phyloP scores from a whole-genome alignment of 2,113 vertebrate species.

The Grallaria varia region DNA sequence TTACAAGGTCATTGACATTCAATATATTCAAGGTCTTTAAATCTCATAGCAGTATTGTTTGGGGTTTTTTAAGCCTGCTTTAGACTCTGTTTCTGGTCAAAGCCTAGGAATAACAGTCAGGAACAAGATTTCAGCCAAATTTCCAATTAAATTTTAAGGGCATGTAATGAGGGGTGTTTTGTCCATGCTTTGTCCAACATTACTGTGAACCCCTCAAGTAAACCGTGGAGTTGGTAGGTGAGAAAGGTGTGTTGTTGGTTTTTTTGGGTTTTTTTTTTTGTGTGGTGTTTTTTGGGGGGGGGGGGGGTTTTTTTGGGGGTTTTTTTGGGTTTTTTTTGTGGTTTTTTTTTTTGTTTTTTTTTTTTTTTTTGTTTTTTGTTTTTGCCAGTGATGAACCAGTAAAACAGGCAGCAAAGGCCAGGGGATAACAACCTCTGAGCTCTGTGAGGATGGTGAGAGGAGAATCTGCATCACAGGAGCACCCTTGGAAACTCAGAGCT shows the following conservation, averaged over 20 bases:
- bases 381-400: not conserved
- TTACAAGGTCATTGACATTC: not conserved
- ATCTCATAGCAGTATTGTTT: not conserved
- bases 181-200: not conserved
- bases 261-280: not conserved
- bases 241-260: not conserved
- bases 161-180: not conserved
- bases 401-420: not conserved
- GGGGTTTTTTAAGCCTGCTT: not conserved
- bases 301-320: not conserved
- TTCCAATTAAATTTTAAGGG: not conserved
- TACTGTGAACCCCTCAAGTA: not conserved
- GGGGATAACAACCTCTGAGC: rapidly evolving
- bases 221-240: not conserved
- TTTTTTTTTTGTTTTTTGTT: too few relatives aligned
- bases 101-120: not conserved
- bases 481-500: not conserved
- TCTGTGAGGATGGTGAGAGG: not conserved
- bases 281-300: too few relatives aligned
- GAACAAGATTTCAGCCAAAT: not conserved
- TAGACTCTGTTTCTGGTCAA: not conserved
- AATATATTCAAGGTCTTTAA: not conserved
- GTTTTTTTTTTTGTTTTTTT: not conserved
- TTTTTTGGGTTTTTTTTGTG: not conserved
- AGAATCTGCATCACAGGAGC: not conserved